phyloP scores from a whole-genome alignment of 2,797 vertebrate species.

The Hypotaenidia okinawae region DNA sequence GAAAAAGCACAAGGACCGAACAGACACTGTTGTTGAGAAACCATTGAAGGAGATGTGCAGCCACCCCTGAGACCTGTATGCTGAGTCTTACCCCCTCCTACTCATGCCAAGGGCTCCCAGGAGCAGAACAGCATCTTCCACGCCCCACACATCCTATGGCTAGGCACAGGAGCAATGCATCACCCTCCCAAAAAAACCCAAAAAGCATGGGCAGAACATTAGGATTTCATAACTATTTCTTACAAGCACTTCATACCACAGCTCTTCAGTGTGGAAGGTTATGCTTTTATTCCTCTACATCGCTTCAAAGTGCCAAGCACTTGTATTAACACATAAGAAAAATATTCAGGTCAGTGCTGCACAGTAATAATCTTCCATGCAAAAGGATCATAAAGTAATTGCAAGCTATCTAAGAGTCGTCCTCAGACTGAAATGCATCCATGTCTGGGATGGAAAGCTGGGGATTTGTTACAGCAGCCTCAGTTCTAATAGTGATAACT shows the following conservation, averaged over 20 bases:
- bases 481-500: not conserved
- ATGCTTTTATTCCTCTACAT: not conserved
- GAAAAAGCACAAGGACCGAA: not conserved
- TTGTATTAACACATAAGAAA: not conserved
- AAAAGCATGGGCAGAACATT: not conserved
- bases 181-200: not conserved
- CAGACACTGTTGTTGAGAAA: not conserved
- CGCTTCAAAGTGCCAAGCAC: not conserved
- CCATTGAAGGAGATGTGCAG: not conserved
- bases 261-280: not conserved
- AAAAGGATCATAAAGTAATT: conserved; percentile 13
- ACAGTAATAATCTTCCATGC: not conserved
- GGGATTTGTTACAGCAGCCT: not conserved
- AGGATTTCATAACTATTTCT: not conserved
- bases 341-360: not conserved
- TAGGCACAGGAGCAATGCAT: not conserved
- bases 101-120: fast-evolving
- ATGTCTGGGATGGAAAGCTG: not conserved
- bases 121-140: not conserved
- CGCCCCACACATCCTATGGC: fast-evolving
- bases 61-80: not conserved
- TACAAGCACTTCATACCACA: not conserved
- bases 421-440: not conserved
- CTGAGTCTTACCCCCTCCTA: not conserved
- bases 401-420: not conserved